Base-by-base conservation (phyloP, 2,113 vertebrate genomes). In the Struthio camelus region DNA sequence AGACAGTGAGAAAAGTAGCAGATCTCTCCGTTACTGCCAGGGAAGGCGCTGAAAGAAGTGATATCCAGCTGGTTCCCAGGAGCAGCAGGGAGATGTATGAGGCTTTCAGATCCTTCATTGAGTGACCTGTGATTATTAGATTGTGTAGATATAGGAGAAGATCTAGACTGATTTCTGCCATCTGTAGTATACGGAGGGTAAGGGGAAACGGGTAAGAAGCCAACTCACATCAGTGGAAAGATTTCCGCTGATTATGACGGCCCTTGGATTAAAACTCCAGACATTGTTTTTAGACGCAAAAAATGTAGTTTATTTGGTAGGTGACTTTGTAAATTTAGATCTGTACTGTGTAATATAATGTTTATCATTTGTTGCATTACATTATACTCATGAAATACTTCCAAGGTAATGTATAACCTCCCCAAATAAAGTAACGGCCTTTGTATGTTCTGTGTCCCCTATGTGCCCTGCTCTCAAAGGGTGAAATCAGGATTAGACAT, bases 401-500 rank as follows among this genome's bases (percentile, higher is more conserved):
- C 40, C 40, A 61, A 32, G n/a, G 16, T 48, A 71, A 22, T 0
- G 1, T 69, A 32, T 65, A 77, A 66, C 6, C 25, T 62, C 23
- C 19, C 6, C 18, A 40, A 25, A 30, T 10, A 23, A 61, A 76
- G 36, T 8, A 14, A 76, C 24, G 8, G 19, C 16, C 38, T 15
- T 72, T 18, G 10, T 24, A 32, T n/a, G 12, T 32, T 48, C 54
- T 34, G 19, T 58, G 44, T 38, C 40, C 71, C 9, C 32, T 62
- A 27, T 9, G 2, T 15, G 20, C 6, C 71, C 16, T 48, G 38
- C 3, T 32, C 34, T 76, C 0, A 1, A 16, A 14, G 8, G 32
- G 48, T 58, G 44, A 83, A 90, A 88, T 8, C 44, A 4, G 27
- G 30, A 11, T 36, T 14, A 24, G 32, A 32, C 42, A 3, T 42